These are phyloP conservation scores for Caranx melampygus DNA, from an alignment of 2,113 vertebrate genomes.

Conservation along the genomic window DNA sequence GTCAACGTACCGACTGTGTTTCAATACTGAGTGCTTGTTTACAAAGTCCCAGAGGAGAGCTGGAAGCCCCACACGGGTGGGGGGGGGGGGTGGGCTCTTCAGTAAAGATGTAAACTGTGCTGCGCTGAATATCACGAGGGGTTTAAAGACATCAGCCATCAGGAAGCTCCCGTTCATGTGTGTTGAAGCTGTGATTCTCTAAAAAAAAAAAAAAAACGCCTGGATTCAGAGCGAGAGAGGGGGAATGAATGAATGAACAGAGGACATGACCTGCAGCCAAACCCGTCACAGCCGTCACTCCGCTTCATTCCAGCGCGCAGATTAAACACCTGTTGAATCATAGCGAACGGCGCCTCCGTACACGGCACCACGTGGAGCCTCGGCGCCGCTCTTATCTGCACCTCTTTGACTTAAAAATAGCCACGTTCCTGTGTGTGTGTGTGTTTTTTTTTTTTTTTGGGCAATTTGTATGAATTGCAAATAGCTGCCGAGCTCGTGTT, in stretches of 20 bases:
- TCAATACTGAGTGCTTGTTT: no score
- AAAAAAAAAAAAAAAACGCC: no score
- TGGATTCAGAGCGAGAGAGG: background rate
- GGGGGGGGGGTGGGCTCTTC: no score
- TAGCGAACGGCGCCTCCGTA: background rate
- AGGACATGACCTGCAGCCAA: background rate
- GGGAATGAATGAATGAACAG: background rate
- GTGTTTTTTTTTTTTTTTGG: background rate
- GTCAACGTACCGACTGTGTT: no score
- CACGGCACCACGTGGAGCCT: background rate
- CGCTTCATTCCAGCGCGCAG: background rate
- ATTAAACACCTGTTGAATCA: conserved; percentile 44
- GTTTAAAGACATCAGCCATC: no score
- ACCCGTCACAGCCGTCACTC: background rate
- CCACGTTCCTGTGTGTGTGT: background rate
- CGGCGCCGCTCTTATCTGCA: background rate
- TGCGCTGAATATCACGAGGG: no score
- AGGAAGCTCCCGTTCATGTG: no score
- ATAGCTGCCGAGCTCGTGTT: conserved; percentile 21
- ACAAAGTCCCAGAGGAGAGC: no score
- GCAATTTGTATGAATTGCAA: conserved; percentile 46
- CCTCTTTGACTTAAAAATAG: conserved; percentile 40
- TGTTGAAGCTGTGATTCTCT: background rate
- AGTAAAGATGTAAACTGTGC: no score
- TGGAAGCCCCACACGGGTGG: no score